phyloP scores from a whole-genome alignment of 2,797 vertebrate species.

The Borostomias antarcticus region DNA sequence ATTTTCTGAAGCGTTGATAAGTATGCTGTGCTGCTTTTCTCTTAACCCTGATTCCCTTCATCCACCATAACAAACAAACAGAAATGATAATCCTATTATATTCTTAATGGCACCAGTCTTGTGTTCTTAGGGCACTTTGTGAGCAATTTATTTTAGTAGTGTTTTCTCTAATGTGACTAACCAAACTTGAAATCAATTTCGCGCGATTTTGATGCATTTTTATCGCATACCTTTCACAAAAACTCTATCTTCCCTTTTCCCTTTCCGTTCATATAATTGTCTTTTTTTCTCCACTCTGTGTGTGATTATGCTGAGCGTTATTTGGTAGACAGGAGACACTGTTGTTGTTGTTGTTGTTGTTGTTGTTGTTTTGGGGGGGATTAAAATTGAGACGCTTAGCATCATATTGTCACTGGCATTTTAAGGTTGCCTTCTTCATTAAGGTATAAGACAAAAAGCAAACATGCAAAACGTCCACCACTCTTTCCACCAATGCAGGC shows the following conservation, averaged over 20 bases:
- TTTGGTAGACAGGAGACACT: slow-evolving; percentile 38
- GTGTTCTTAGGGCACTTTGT: slow-evolving; percentile 74
- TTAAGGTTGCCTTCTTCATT: slow-evolving; percentile 59
- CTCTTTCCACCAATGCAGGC: slow-evolving; percentile 55
- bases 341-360: too few relatives aligned
- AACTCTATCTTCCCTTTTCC: background rate
- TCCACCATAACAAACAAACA: slow-evolving; percentile 87
- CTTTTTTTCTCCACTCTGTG: slow-evolving; percentile 44
- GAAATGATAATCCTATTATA: slow-evolving; percentile 85
- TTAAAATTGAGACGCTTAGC: slow-evolving; percentile 74
- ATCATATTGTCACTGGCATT: slow-evolving; percentile 56
- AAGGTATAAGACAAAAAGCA: slow-evolving; percentile 14
- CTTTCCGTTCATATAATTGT: slow-evolving; percentile 28
- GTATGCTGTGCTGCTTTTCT: slow-evolving; percentile 80
- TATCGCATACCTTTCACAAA: slow-evolving; percentile 4
- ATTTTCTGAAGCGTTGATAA: slow-evolving; percentile 78
- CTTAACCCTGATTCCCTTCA: slow-evolving; percentile 82
- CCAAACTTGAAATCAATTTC: slow-evolving; percentile 80
- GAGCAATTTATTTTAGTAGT: slow-evolving; percentile 53
- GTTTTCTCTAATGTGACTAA: slow-evolving; percentile 60
- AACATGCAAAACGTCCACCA: slow-evolving; percentile 10
- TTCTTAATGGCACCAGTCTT: slow-evolving; percentile 80
- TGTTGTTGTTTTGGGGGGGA: slow-evolving; percentile 60
- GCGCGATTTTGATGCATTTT: slow-evolving; percentile 54
- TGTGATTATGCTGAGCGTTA: slow-evolving; percentile 59